phyloP scores from a whole-genome alignment of 1,140 invertebrate species.

The Batillaria attramentaria region DNA sequence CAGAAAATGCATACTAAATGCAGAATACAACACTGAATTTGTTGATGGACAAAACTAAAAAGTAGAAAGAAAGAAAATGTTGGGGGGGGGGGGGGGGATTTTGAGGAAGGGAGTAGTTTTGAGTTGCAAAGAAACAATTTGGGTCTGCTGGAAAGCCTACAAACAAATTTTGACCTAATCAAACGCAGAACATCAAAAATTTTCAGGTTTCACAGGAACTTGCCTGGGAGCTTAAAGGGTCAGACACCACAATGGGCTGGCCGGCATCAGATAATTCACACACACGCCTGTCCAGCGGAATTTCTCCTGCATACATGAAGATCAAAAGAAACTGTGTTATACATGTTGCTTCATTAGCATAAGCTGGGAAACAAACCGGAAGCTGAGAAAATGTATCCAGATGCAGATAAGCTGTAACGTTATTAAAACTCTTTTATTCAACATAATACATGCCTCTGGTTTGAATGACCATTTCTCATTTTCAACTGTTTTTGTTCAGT shows the following conservation, averaged over 20 bases:
- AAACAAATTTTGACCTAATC: neutral
- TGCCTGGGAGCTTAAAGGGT: slow-evolving; percentile 74
- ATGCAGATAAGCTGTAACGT: no score
- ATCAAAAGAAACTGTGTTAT: no score
- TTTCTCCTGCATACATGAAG: slow-evolving; percentile 74
- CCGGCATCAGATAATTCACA: slow-evolving; percentile 82
- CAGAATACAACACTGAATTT: neutral
- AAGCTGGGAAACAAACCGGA: no score
- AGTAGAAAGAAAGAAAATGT: no score
- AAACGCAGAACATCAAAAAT: neutral
- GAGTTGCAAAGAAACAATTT: neutral
- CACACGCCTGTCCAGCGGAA: slow-evolving; percentile 83
- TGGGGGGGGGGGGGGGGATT: no score
- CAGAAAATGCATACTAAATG: neutral
- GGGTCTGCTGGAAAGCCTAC: neutral
- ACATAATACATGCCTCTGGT: no score
- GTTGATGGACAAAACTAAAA: no score
- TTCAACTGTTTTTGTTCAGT: neutral
- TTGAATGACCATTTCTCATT: no score
- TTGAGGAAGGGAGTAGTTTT: neutral
- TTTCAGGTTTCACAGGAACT: no score
- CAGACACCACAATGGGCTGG: slow-evolving; percentile 82
- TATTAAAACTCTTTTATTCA: no score
- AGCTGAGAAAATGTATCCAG: no score
- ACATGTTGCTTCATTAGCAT: no score